Evolutionary conservation across 2,797 vertebrate species (phyloP), one percentile per base, ranked within the genome.

Genomic region (Artibeus jamaicensis): DNA sequence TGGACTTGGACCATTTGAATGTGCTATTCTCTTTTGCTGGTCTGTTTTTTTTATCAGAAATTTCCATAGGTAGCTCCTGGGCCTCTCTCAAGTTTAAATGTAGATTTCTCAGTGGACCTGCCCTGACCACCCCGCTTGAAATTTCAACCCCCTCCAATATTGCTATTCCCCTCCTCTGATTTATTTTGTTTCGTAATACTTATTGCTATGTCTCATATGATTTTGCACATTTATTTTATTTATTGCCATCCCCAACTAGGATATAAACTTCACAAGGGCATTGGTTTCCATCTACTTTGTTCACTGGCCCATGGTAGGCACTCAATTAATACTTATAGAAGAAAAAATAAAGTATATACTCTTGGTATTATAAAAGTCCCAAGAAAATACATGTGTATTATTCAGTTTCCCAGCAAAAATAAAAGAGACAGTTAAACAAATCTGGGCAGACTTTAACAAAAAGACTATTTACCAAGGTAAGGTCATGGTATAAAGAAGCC

Each of bases 331-430:
- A 96, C 86, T 84, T 87, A 16, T 71, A 81, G n/a, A 34, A 22
- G 5, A 62, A 73, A 81, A 92, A 89, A 81, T 95, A 46, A 94
- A 94, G 32, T 53, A 84, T 15, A 3, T 88, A 86, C 68, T 93
- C 79, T 79, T 83, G 74, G 50, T 89, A 93, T 59, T 96, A 57
- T 18, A 37, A 95, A 95, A 95, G 24, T 86, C 94, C 86, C 92
- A 57, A 94, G 93, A 74, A 96, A 86, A 70, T 92, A 9, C 59
- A 94, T 24, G 19, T 82, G 37, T 73, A 65, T 93, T 94, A 91
- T 71, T 92, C 46, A 88, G 59, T 83, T 76, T 89, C 48, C 46
- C 62, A 86, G 48, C 29, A 85, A 91, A 94, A 95, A 86, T 86
- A n/a, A 96, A 83, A 50, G 62, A 19, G 9, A 68, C 32, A 77